Conservation (phyloP, 37 sponge, comb jelly and placozoan species). For the Halichondria panicea region DNA sequence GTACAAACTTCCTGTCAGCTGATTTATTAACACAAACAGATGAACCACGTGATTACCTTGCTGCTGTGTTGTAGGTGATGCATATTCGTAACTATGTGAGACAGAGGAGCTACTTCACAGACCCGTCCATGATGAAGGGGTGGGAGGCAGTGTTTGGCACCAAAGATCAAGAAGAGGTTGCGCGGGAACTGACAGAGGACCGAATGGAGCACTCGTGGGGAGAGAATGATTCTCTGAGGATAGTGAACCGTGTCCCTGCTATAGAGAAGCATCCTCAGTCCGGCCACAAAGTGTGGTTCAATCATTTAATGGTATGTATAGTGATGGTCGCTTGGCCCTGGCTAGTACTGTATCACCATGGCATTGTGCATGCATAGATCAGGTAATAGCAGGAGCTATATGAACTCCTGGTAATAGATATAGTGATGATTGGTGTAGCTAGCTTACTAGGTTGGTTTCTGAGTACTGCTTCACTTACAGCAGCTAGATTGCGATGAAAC, state of each 20-base stretch:
- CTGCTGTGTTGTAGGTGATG: slow-evolving; percentile 42
- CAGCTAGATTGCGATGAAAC: too few species aligned
- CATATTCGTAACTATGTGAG: slow-evolving; percentile 48
- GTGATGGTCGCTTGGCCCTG: neutral
- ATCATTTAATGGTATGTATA: slow-evolving; percentile 49
- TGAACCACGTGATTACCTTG: neutral
- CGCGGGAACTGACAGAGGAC: slow-evolving; percentile 33
- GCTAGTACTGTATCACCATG: too few species aligned
- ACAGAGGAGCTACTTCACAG: slow-evolving; percentile 26
- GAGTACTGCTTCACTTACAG: too few species aligned
- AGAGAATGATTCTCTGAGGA: slow-evolving; percentile 22
- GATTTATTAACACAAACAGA: too few species aligned
- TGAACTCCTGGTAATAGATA: too few species aligned
- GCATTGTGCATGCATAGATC: too few species aligned
- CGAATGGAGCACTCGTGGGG: slow-evolving; percentile 49
- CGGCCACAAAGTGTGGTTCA: slow-evolving; percentile 82
- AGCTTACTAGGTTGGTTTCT: too few species aligned
- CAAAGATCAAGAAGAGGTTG: slow-evolving; percentile 47
- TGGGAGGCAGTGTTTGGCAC: slow-evolving; percentile 74
- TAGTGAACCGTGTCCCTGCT: slow-evolving; percentile 44
- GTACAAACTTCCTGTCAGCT: too few species aligned
- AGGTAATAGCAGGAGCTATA: too few species aligned
- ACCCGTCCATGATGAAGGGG: slow-evolving; percentile 73
- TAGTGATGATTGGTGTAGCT: too few species aligned
- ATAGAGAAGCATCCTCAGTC: slow-evolving; percentile 71